Conservation (phyloP, 2,113 vertebrate species). For the human region GRCh38 chr18:66705001-66705500, state of each 20-base stretch:
- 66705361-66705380: background rate
- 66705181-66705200: background rate
- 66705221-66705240: background rate
- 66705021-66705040: background rate
- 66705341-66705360: background rate
- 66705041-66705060: background rate
- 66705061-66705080: background rate
- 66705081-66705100: background rate
- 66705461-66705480: background rate
- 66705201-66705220: background rate
- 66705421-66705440: background rate
- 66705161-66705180: background rate
- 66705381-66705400: background rate
- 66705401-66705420: background rate
- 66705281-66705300: background rate
- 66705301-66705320: background rate
- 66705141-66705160: background rate
- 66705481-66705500: background rate
- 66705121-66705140: background rate
- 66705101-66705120: too few species aligned
- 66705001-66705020: background rate
- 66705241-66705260: background rate
- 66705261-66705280: background rate
- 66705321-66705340: background rate
- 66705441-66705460: background rate